These are phyloP conservation scores for Rhinella marina DNA, from an alignment of 2,797 vertebrate species.

Conservation along the genomic window DNA sequence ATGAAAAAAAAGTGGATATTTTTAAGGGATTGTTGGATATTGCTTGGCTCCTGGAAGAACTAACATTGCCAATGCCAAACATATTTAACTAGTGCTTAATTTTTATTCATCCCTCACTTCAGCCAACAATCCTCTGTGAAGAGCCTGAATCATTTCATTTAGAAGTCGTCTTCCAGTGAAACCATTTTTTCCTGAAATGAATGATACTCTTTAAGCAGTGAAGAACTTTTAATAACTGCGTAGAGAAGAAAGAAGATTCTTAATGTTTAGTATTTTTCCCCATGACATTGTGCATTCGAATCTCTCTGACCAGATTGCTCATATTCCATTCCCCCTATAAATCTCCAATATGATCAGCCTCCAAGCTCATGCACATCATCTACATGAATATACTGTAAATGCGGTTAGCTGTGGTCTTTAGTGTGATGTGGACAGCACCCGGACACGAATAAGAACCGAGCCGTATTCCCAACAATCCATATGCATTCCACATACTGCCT, in stretches of 20 bases:
- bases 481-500: background rate
- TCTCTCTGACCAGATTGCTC: background rate
- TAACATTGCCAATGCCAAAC: slow-evolving; percentile 52
- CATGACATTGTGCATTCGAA: background rate
- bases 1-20: slow-evolving; percentile 62
- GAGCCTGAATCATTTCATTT: slow-evolving; percentile 65
- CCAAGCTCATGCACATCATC: background rate
- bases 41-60: slow-evolving; percentile 64
- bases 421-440: background rate
- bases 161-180: background rate
- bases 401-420: background rate
- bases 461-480: background rate
- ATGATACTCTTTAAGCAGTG: background rate
- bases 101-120: slow-evolving; percentile 63
- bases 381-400: background rate
- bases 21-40: slow-evolving; percentile 63
- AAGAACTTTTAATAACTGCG: background rate
- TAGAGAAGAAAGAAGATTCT: background rate
- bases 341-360: background rate
- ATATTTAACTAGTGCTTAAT: slow-evolving; percentile 64
- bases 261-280: background rate
- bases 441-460: background rate
- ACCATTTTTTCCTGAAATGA: background rate
- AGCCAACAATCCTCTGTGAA: slow-evolving; percentile 59
- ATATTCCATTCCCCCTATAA: background rate